Evolutionary conservation across 2,797 vertebrate species (phyloP), one percentile per base, ranked within the genome.

Genomic region (Eospalax fontanierii): DNA sequence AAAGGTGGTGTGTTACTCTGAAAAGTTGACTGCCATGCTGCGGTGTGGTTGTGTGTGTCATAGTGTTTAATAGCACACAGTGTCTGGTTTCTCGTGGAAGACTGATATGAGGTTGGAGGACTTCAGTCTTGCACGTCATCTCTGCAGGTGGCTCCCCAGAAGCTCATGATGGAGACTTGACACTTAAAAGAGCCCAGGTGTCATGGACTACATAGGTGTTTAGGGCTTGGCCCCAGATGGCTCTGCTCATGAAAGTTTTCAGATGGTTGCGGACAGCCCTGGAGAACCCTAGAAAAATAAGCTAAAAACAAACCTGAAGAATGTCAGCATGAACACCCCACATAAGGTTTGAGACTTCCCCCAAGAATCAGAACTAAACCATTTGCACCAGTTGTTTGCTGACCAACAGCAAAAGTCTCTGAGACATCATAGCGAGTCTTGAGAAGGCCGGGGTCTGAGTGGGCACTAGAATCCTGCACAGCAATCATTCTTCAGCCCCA

Each of bases 301-400:
- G 63, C 78, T 89, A 75, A 79, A 73, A 82, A 66, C 59, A 94
- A 24, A 87, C 63, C 57, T 80, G 54, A 87, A 93, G 92, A 83
- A 71, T 81, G 0, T 46, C 26, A 50, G 35, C 3, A 8, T 83
- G 59, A 88, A 61, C 57, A 61, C 38, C 59, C 38, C 73, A 80
- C 10, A 3, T 19, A 63, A 3, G 30, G 30, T 40, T 87, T 92
- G 89, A 93, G 82, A 61, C 63, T 88, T 80, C 79, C 82, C 1
- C 94, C 71, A 82, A 87, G 68, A 85, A 95, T n/a, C n/a, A 90
- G n/a, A 83, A 92, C 65, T 84, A 81, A 79, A 89, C 59, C 74
- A 9, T n/a, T 28, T 12, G 73, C 1, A 22, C 71, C 91, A 89
- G 4, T 89, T 28, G 21, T 89, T 95, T 19, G 1, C 63, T 79